Evolutionary conservation across 2,797 vertebrate genomes (phyloP), one percentile per base, ranked within the genome.

Genomic region (Lagodon rhomboides): DNA sequence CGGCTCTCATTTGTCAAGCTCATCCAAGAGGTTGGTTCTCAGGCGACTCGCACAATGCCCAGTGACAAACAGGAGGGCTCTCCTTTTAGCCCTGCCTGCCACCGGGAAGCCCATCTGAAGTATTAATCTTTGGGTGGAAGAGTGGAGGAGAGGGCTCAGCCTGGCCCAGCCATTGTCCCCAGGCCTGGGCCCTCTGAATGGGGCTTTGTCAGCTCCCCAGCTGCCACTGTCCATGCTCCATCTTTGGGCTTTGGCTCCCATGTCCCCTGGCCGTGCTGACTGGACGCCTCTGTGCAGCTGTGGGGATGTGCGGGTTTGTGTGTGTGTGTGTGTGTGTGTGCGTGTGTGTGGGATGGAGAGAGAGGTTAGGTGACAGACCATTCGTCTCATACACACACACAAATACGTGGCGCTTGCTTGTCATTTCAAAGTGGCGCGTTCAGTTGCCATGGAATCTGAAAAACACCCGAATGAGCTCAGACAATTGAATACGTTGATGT

Each of bases 91-190:
- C 87, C 90, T 90, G 93, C 94, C 92, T 94, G 94, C 92, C 93
- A 95, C 94, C 88, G 92, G 93, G 93, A 94, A 95, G 94, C 93
- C 93, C 93, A 94, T 94, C 95, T 96, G 92, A 95, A 94, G 95
- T 95, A 95, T 96, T 96, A 95, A 95, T 96, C 94, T 95, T 93
- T 94, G 94, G 87, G 92, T 94, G 92, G 93, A 94, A 92, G 93
- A 94, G 92, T 91, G 91, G 92, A 95, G 93, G 91, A 95, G 93
- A 94, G 93, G 90, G 93, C 91, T 93, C 90, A 94, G 93, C 91
- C 89, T 91, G 90, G 90, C 93, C 89, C 89, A 85, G 88, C 93
- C 93, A 95, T 95, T 95, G 95, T 95, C 94, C 92, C 93, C 88
- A 80, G 93, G 86, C 90, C 93, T 82, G 79, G 93, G 89, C 85